Conservation (phyloP, 2,797 vertebrate species). For the Lepidocolaptes lacrymiger region DNA sequence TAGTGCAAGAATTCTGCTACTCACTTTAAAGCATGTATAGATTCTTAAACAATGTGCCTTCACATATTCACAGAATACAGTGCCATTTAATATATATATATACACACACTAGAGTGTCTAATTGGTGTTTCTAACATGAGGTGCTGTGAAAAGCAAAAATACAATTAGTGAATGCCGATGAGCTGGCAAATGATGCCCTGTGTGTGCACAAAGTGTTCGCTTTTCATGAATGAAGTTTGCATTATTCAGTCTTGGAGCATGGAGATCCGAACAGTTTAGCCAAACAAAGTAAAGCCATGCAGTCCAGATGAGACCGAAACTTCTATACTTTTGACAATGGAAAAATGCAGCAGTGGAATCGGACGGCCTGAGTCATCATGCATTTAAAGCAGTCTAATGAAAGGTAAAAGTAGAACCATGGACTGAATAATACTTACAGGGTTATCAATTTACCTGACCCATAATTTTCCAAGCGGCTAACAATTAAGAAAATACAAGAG, state of each 20-base stretch:
- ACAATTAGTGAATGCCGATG: constrained; percentile 51
- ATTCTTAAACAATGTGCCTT: constrained; percentile 8
- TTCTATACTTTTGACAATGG: constrained; percentile 52
- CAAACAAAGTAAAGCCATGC: constrained; percentile 74
- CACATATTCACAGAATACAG: neutral
- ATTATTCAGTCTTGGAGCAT: constrained; percentile 45
- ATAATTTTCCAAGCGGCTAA: constrained; percentile 83
- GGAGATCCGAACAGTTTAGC: constrained; percentile 49
- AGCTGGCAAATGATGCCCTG: constrained; percentile 47
- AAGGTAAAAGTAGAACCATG: constrained; percentile 48
- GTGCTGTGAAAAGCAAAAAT: constrained; percentile 40
- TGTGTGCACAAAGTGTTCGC: neutral
- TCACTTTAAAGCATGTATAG: neutral
- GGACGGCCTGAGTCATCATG: constrained; percentile 68
- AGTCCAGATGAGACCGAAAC: constrained; percentile 49
- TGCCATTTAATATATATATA: neutral
- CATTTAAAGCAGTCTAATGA: constrained; percentile 72
- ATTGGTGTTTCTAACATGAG: constrained; percentile 30
- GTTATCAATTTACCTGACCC: constrained; percentile 80
- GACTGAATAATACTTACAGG: constrained; percentile 79
- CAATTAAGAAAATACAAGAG: constrained; percentile 83
- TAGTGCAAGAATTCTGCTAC: neutral
- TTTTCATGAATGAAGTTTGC: constrained; percentile 48
- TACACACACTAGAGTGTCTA: neutral
- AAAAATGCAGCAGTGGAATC: constrained; percentile 57